phyloP scores from a whole-genome alignment of 2,888 invertebrate species.

The Cybosia mesomella region DNA sequence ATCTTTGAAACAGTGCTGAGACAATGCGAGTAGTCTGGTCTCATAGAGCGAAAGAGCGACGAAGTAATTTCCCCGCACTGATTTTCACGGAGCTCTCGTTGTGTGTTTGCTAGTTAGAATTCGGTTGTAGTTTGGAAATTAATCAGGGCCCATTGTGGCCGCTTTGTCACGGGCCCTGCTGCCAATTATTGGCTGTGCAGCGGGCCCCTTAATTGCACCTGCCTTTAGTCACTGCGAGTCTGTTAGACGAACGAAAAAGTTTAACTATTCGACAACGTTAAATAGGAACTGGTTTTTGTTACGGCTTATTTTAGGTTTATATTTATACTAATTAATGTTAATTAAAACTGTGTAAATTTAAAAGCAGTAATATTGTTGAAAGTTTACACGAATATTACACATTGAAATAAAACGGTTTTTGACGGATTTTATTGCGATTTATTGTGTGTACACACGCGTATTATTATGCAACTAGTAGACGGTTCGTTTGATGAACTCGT shows the following conservation, averaged over 20 bases:
- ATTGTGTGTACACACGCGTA: no score
- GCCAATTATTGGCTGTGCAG: conserved; percentile 83
- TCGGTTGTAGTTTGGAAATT: conserved; percentile 86
- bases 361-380: background rate
- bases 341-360: conserved; percentile 1
- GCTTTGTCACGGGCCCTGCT: conserved; percentile 82
- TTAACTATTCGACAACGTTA: conserved; percentile 40
- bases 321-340: background rate
- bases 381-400: background rate
- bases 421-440: background rate
- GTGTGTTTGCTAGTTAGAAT: conserved; percentile 85
- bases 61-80: conserved; percentile 74
- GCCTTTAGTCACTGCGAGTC: conserved; percentile 66
- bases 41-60: conserved; percentile 62
- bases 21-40: conserved; percentile 49
- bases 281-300: conserved; percentile 16
- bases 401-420: background rate
- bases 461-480: no score
- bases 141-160: conserved; percentile 85
- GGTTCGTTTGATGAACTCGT: no score
- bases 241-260: conserved; percentile 60
- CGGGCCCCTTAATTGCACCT: conserved; percentile 79
- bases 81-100: conserved; percentile 67
- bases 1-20: conserved; percentile 37
- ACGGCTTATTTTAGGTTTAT: conserved; percentile 7